A percentile compares a stretch with the other conserved stretches of the same genome.
phyloP scores from a whole-genome alignment of 2,888 invertebrate genomes.

The Cerceris rybyensis region DNA sequence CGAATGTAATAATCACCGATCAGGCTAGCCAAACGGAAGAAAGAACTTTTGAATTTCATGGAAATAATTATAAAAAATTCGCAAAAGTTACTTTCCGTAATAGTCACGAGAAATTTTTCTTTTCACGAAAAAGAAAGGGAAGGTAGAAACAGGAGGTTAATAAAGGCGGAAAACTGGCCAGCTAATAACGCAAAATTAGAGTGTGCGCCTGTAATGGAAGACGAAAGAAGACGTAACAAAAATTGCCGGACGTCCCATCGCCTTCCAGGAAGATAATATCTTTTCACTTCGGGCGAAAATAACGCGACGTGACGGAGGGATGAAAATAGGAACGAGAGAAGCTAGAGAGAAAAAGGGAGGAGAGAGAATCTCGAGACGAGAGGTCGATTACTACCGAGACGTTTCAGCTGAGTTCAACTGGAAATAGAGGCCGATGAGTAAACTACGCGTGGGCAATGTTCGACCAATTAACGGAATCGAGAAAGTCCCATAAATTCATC shows the following conservation, averaged over 20 bases:
- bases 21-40: too few relatives aligned
- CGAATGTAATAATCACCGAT: too few relatives aligned
- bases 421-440: slow-evolving; percentile 39
- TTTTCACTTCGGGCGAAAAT: slow-evolving; percentile 60
- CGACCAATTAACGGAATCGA: slow-evolving; percentile 57
- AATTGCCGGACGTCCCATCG: slow-evolving; percentile 39
- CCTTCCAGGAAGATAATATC: slow-evolving; percentile 56
- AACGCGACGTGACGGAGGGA: slow-evolving; percentile 50
- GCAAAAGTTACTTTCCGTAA: not conserved
- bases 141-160: not conserved
- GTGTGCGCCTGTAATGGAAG: not conserved
- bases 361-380: slow-evolving; percentile 28
- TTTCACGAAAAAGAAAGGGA: not conserved
- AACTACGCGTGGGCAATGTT: slow-evolving; percentile 32
- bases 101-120: not conserved
- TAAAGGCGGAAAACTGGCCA: not conserved
- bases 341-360: slow-evolving; percentile 37
- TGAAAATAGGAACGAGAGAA: slow-evolving; percentile 57
- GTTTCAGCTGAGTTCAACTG: slow-evolving; percentile 48
- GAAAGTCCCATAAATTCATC: slow-evolving; percentile 57
- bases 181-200: slow-evolving; percentile 5
- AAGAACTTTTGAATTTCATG: not conserved
- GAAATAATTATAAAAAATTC: not conserved
- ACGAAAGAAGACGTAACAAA: slow-evolving; percentile 39
- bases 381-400: slow-evolving; percentile 40